Base-by-base conservation (phyloP, 2,888 invertebrate genomes). In the Amiota communis region DNA sequence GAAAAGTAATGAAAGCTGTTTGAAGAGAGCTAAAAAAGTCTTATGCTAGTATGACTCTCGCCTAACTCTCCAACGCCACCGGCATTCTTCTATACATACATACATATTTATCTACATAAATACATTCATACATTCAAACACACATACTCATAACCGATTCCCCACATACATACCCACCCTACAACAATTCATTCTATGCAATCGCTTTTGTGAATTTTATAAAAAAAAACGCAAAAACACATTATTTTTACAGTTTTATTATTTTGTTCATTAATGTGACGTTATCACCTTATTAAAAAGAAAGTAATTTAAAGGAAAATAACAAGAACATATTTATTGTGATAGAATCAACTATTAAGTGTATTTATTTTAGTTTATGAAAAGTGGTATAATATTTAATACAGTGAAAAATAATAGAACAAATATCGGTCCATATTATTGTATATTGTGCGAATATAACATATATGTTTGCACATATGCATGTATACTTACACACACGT, bases 301-400 rank as follows among this genome's bases (percentile, higher is more conserved):
- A 71, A 70, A 70, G 74, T 59, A 69, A 61, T 61, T 64, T 36
- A 6, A 36, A 6, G 36, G 8, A 36, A 36, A 36, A 6, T 36
- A 36, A 36, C 8, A 36, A 36, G 36, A 36, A 36, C 2, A 4
- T 36, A 6, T 36, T 4, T 36, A 36, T 6, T 36, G 2, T 6
- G 3, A 36, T 36, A 36, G 6, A 36, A 2, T 6, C 36, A 36
- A 36, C 36, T 36, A 4, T 36, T 36, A 36, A 36, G 36, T 36
- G 36, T 36, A 36, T 36, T 36, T 36, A 36, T 36, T 6, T 36
- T 36, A 36, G 36, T 36, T 6, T 23, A 23, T 36, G 36, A 36
- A 36, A 36, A 36, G 6, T 36, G 36, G 36, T 36, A 36, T 36
- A 36, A 36, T 36, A 36, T 6, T 36, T 36, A 36, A 6, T 4